These are phyloP conservation scores for Leptarthrus brevirostris DNA, from an alignment of 2,888 invertebrate species.

Conservation along the genomic window DNA sequence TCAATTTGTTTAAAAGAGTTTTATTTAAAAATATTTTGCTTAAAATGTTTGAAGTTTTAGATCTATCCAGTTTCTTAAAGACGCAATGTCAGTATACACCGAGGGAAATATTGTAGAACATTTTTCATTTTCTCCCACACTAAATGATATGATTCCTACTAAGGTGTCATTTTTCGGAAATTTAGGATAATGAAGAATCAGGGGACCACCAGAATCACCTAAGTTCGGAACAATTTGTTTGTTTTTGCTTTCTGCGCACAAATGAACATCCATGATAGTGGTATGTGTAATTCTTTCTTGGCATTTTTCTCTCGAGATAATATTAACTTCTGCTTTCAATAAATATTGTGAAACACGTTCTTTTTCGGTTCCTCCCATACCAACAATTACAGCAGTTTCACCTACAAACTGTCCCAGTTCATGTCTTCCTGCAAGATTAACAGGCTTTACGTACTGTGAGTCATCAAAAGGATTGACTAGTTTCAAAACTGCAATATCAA, in stretches of 20 bases:
- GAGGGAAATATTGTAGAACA: neutral
- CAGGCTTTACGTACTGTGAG: neutral
- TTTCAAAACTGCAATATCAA: neutral
- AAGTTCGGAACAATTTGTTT: neutral
- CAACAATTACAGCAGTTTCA: neutral
- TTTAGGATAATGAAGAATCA: neutral
- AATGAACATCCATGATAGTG: neutral
- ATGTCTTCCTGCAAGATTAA: neutral
- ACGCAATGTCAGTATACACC: neutral
- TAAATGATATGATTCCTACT: neutral
- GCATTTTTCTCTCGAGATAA: neutral
- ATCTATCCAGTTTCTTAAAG: neutral
- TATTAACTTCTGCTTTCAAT: neutral
- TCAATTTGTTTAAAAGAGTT: too few relatives aligned
- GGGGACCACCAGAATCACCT: neutral
- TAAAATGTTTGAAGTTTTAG: too few relatives aligned
- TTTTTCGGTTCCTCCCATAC: neutral
- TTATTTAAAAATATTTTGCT: too few relatives aligned
- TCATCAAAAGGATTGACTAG: neutral
- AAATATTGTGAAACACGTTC: neutral
- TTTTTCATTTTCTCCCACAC: neutral
- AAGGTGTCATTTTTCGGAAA: neutral
- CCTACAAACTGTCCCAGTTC: neutral
- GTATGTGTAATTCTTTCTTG: neutral
- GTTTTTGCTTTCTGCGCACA: neutral